These are phyloP conservation scores for Glaucidium brasilianum DNA, from an alignment of 2,113 vertebrate species.

Conservation along the genomic window DNA sequence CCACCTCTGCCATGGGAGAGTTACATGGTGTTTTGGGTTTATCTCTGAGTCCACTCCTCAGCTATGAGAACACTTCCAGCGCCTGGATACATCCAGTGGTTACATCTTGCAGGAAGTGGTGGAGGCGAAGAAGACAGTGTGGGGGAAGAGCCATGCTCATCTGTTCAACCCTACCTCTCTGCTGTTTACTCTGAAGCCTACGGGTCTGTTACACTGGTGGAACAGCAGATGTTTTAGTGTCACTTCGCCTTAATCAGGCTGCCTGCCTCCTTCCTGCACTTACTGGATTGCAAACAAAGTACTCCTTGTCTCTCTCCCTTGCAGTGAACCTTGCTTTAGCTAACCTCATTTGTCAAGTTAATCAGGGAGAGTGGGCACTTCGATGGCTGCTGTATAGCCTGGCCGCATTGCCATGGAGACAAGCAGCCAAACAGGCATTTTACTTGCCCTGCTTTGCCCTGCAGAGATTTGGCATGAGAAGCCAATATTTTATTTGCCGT, in stretches of 20 bases:
- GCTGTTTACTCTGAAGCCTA: not conserved
- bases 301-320: slow-evolving; percentile 29
- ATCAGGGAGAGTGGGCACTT: slow-evolving; percentile 46
- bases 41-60: not conserved
- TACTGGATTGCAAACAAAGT: slow-evolving; percentile 30
- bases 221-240: not conserved
- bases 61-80: not conserved
- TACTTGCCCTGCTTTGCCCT: not conserved
- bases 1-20: not conserved
- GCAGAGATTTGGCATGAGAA: not conserved
- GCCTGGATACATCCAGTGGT: not conserved
- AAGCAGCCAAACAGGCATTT: slow-evolving; percentile 9
- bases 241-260: not conserved
- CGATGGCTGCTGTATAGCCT: not conserved
- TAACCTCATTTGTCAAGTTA: slow-evolving; percentile 58
- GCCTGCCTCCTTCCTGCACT: not conserved
- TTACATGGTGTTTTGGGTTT: not conserved
- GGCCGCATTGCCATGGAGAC: slow-evolving; percentile 33
- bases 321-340: not conserved
- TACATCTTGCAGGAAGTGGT: not conserved
- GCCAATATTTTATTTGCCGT: not conserved
- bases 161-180: not conserved
- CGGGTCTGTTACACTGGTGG: not conserved
- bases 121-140: accelerated
- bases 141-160: not conserved